Percentiles rank a stretch among this genome's conserved stretches.
phyloP scores from a whole-genome alignment of 1,140 invertebrate species.

The Doryteuthis pealeii region DNA sequence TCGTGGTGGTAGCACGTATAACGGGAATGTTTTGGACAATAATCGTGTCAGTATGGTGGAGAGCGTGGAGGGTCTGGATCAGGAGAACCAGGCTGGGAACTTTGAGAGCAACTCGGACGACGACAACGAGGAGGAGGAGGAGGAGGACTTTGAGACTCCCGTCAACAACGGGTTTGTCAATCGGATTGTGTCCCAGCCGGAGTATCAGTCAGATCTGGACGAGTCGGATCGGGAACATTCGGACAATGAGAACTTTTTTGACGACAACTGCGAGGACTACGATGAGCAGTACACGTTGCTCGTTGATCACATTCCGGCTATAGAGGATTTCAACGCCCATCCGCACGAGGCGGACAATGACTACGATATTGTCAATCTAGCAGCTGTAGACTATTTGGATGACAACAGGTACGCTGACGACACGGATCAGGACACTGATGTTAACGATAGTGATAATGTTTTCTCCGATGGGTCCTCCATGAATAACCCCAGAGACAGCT shows the following conservation, averaged over 20 bases:
- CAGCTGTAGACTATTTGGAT: constrained; percentile 30
- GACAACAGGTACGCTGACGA: constrained; percentile 31
- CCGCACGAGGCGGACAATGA: constrained; percentile 32
- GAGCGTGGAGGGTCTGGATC: not conserved
- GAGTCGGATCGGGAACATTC: constrained; percentile 34
- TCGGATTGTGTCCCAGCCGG: not conserved
- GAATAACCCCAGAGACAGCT: too few species aligned
- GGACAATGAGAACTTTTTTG: constrained; percentile 53
- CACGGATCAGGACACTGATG: constrained; percentile 29
- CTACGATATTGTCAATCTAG: constrained; percentile 38
- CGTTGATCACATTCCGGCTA: constrained; percentile 36
- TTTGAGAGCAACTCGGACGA: constrained; percentile 30
- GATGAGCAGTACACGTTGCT: constrained; percentile 51
- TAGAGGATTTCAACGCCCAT: constrained; percentile 46
- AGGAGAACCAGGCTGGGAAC: constrained; percentile 13
- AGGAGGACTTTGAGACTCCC: constrained; percentile 25
- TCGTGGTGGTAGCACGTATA: constrained; percentile 15
- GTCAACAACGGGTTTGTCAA: not conserved
- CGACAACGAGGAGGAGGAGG: constrained; percentile 27
- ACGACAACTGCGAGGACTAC: constrained; percentile 54
- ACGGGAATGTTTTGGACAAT: constrained; percentile 9
- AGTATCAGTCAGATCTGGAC: not conserved
- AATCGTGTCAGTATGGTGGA: not conserved
- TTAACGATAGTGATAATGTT: not conserved
- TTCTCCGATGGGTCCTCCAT: not conserved